Conservation (phyloP, 2,113 vertebrate genomes). For the Siphamia tubifer region DNA sequence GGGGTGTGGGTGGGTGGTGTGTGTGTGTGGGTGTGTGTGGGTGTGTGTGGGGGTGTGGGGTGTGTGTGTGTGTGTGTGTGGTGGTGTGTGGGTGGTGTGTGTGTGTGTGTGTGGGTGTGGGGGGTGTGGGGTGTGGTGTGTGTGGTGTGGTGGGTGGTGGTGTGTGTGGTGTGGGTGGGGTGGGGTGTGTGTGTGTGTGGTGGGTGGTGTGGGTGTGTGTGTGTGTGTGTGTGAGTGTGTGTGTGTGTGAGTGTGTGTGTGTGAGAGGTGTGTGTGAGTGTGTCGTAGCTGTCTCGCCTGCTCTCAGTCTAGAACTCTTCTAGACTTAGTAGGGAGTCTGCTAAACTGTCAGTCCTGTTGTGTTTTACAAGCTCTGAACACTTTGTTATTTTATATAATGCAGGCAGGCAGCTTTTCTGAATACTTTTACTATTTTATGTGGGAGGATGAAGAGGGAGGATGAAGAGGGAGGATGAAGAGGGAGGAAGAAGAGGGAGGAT, state of each 20-base stretch:
- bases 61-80: slow-evolving; percentile 29
- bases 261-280: not conserved
- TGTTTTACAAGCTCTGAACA: slow-evolving; percentile 72
- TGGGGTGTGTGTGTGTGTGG: slow-evolving; percentile 38
- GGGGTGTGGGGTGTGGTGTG: too few relatives aligned
- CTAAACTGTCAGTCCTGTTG: slow-evolving; percentile 73
- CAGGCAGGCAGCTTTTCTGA: slow-evolving; percentile 54
- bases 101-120: too few relatives aligned
- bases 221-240: too few relatives aligned
- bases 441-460: slow-evolving; percentile 50
- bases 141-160: not conserved
- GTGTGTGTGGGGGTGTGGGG: not conserved
- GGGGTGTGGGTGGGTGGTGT: too few relatives aligned
- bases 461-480: slow-evolving; percentile 23
- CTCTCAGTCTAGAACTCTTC: slow-evolving; percentile 38
- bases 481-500: slow-evolving; percentile 12
- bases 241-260: too few relatives aligned
- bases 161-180: too few relatives aligned
- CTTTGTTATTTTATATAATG: slow-evolving; percentile 76
- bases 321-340: slow-evolving; percentile 64
- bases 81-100: too few relatives aligned
- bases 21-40: too few relatives aligned
- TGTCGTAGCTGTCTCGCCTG: not conserved
- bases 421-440: slow-evolving; percentile 72
- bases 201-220: too few relatives aligned